Conservation (phyloP, 2,113 vertebrate genomes). For the Donacobius atricapilla region DNA sequence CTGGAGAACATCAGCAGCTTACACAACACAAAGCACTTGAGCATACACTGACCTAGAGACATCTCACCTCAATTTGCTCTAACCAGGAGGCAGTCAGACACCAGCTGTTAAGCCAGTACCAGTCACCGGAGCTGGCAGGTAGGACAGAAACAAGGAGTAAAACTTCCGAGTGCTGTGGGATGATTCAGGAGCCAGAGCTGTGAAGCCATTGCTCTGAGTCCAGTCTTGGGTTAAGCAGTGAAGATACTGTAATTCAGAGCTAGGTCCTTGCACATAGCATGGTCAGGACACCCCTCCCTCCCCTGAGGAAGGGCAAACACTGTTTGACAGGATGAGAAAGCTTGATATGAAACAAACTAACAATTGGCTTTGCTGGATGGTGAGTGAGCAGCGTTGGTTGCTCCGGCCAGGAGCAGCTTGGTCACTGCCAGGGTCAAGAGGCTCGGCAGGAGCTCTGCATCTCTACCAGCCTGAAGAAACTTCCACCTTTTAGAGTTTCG, state of each 20-base stretch:
- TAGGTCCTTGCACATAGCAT: background rate
- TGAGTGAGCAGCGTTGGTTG: fast-evolving
- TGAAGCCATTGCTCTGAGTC: background rate
- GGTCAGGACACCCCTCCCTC: background rate
- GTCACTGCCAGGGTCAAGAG: background rate
- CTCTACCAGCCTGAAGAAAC: background rate
- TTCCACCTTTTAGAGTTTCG: background rate
- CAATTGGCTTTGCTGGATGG: background rate
- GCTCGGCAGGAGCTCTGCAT: background rate
- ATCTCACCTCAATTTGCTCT: background rate
- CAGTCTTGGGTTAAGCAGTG: background rate
- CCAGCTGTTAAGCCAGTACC: background rate
- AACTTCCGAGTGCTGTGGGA: background rate
- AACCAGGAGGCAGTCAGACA: background rate
- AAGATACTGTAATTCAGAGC: background rate
- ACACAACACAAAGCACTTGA: background rate
- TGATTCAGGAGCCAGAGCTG: background rate
- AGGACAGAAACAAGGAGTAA: background rate
- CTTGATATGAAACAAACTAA: background rate
- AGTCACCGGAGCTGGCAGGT: fast-evolving
- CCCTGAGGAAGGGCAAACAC: background rate
- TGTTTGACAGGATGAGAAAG: background rate
- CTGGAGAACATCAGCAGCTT: background rate
- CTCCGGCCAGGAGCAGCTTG: background rate
- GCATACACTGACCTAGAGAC: background rate